Conservation (phyloP, 37 sponge, comb jelly and placozoan genomes). For the Amphimedon queenslandica region DNA sequence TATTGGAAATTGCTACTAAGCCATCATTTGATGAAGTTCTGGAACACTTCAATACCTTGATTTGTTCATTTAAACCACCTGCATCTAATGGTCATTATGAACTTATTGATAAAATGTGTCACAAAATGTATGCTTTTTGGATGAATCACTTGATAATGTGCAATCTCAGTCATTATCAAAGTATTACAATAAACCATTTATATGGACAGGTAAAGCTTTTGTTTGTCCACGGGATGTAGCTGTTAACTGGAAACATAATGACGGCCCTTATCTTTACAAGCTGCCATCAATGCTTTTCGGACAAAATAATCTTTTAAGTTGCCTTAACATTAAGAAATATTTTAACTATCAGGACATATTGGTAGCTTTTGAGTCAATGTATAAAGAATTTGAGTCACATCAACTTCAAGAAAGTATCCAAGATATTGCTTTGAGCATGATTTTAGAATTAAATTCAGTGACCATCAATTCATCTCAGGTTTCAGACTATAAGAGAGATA, state of each 20-base stretch:
- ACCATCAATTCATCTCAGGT: too few species aligned
- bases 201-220: too few species aligned
- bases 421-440: too few species aligned
- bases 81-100: background rate
- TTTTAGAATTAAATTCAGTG: too few species aligned
- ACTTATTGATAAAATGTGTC: background rate
- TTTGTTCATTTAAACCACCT: background rate
- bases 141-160: background rate
- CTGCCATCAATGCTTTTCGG: background rate
- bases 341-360: constrained; percentile 30
- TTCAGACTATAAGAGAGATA: background rate
- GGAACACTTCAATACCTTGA: constrained; percentile 17
- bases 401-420: constrained; percentile 8
- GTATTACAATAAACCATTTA: too few species aligned
- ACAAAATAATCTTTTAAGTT: constrained; percentile 5
- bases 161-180: too few species aligned
- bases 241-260: too few species aligned
- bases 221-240: too few species aligned
- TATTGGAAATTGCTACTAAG: too few species aligned
- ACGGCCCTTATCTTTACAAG: constrained; percentile 14
- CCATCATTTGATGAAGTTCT: too few species aligned
- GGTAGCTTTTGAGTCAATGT: constrained; percentile 41
- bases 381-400: constrained; percentile 3
- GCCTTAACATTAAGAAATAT: constrained; percentile 14
- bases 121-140: constrained; percentile 13